Conservation (phyloP, 2,888 invertebrate genomes). For the Pseudanteris insignis region DNA sequence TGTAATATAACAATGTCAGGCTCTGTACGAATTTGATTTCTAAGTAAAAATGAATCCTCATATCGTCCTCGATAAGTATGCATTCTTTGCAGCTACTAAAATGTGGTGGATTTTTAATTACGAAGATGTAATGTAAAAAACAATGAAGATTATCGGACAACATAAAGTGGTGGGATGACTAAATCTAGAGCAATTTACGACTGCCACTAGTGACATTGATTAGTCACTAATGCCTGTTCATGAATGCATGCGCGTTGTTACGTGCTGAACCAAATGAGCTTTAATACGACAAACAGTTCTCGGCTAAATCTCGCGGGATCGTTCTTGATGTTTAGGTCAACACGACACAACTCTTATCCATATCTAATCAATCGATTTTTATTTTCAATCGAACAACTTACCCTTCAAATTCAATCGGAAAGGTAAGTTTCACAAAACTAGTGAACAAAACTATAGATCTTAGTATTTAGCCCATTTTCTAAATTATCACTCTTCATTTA, state of each 20-base stretch:
- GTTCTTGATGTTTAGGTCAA: constrained; percentile 23
- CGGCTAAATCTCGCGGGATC: constrained; percentile 38
- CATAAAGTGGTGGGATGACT: constrained; percentile 30
- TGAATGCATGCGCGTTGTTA: constrained; percentile 32
- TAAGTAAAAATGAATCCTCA: too few species aligned
- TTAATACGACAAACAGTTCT: constrained; percentile 43
- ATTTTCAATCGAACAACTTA: constrained; percentile 3
- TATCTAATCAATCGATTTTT: constrained; percentile 22
- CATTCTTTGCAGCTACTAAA: too few species aligned
- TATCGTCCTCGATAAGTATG: too few species aligned
- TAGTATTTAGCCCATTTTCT: too few species aligned
- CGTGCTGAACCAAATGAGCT: constrained; percentile 30
- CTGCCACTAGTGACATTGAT: constrained; percentile 42
- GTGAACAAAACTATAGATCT: too few species aligned
- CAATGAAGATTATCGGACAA: constrained; percentile 26
- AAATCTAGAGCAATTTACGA: constrained; percentile 44
- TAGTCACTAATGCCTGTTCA: constrained; percentile 45
- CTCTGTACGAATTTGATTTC: too few species aligned
- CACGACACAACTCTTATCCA: constrained; percentile 27
- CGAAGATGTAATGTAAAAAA: constrained; percentile 8
- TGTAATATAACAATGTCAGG: too few species aligned
- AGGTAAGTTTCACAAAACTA: too few species aligned
- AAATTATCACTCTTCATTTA: too few species aligned
- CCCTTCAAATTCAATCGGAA: too few species aligned
- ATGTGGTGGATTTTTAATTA: constrained; percentile 17